Evolutionary conservation across 2,888 invertebrate species (phyloP).

Genomic region (Cyrtodaria siliqua): DNA sequence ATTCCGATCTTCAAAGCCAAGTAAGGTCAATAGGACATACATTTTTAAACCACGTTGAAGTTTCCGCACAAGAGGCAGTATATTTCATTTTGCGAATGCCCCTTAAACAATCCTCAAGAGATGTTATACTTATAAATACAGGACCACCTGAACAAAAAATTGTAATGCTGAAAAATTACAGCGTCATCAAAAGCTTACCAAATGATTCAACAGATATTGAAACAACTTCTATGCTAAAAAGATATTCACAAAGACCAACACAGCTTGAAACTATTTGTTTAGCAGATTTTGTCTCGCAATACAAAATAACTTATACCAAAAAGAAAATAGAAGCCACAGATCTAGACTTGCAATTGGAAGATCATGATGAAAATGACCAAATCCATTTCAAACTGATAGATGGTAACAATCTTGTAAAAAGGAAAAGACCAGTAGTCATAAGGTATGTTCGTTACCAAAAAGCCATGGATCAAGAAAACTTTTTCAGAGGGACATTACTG

Average conservation of each 20-base stretch:
- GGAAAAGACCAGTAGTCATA: neutral
- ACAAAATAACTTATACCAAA: conserved; percentile 12
- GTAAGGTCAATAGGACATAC: conserved; percentile 25
- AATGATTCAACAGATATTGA: conserved; percentile 39
- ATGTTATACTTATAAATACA: conserved; percentile 47
- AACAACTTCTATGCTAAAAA: neutral
- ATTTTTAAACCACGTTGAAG: conserved; percentile 67
- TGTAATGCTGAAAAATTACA: conserved; percentile 64
- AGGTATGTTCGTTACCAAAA: conserved; percentile 33
- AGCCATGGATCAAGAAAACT: conserved; percentile 22
- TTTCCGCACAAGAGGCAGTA: conserved; percentile 74
- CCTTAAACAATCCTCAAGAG: conserved; percentile 51
- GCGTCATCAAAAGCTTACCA: conserved; percentile 31
- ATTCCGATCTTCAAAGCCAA: conserved; percentile 38
- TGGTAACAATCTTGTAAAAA: conserved; percentile 6
- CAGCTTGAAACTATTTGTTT: conserved; percentile 8
- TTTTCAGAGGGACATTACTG: conserved; percentile 14
- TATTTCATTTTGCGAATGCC: conserved; percentile 65
- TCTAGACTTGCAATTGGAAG: conserved; percentile 21
- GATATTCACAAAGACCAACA: conserved; percentile 20
- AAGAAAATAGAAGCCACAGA: neutral
- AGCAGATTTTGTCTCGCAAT: conserved; percentile 20
- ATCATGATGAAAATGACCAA: neutral
- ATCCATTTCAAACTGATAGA: conserved; percentile 8
- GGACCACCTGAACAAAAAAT: conserved; percentile 22